Evolutionary conservation across 2,888 invertebrate species (phyloP).

Genomic region (Resseliella maxima): DNA sequence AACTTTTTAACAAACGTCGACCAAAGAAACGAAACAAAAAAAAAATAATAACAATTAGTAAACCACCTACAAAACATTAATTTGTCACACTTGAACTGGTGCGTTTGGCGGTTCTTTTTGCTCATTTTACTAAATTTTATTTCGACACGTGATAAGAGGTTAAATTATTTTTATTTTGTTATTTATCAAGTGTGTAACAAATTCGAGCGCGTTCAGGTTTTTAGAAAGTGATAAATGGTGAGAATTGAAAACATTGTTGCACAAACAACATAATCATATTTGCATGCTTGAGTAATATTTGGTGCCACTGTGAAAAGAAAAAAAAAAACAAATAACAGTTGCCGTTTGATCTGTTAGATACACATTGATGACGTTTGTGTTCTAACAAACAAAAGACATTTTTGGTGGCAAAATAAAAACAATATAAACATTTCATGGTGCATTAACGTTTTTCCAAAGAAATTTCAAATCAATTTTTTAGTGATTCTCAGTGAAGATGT

Average conservation of each 20-base stretch:
- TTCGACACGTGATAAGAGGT: constrained; percentile 41
- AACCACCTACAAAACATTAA: background rate
- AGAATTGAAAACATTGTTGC: background rate
- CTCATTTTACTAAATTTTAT: background rate
- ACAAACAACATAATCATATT: background rate
- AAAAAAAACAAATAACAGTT: no score
- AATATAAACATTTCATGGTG: constrained; percentile 13
- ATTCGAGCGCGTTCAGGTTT: background rate
- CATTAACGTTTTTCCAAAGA: background rate
- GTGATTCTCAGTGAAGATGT: constrained; percentile 1
- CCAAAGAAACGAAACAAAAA: background rate
- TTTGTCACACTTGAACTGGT: constrained; percentile 12
- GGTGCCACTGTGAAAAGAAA: no score
- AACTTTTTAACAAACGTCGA: background rate
- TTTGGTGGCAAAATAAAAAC: background rate
- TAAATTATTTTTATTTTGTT: constrained; percentile 26
- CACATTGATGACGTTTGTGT: no score
- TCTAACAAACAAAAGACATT: background rate
- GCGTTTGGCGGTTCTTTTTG: background rate
- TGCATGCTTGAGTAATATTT: no score
- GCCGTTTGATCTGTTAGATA: no score
- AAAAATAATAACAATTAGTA: background rate
- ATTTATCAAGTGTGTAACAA: background rate
- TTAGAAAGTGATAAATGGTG: constrained; percentile 39
- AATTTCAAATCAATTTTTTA: background rate